Evolutionary conservation across 2,888 invertebrate species (phyloP).

Genomic region (Ischnura elegans): DNA sequence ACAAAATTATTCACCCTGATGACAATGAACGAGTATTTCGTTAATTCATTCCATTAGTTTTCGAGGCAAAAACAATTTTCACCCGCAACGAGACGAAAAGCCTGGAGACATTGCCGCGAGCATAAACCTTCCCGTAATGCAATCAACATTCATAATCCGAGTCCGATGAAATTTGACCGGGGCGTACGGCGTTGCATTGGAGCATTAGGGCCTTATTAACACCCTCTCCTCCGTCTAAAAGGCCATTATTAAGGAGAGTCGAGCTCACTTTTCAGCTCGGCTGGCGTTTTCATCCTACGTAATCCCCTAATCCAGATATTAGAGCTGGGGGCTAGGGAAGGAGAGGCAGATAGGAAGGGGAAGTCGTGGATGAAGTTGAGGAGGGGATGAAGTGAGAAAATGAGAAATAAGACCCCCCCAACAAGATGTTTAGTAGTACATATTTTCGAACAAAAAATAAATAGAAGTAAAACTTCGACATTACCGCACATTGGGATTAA

Average conservation of each 20-base stretch:
- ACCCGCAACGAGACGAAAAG: not conserved
- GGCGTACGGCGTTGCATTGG: not conserved
- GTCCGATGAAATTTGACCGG: constrained; percentile 42
- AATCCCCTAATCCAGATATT: constrained; percentile 41
- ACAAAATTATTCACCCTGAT: no score
- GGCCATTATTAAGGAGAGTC: constrained; percentile 37
- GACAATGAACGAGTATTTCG: no score
- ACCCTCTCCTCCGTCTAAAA: not conserved
- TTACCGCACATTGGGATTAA: no score
- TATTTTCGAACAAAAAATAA: no score
- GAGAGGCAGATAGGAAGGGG: not conserved
- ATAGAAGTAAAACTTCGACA: no score
- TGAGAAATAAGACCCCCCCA: no score
- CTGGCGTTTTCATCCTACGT: constrained; percentile 28
- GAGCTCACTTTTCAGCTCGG: constrained; percentile 52
- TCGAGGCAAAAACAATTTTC: not conserved
- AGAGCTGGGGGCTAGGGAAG: not conserved
- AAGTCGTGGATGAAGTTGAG: not conserved
- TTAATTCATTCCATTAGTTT: not conserved
- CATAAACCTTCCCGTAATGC: not conserved
- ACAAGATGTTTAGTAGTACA: no score
- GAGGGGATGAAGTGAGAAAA: not conserved
- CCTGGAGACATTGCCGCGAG: not conserved
- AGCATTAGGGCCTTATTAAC: not conserved
- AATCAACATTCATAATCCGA: constrained; percentile 25